phyloP scores from a whole-genome alignment of 2,113 vertebrate genomes.

The Centrocercus urophasianus region DNA sequence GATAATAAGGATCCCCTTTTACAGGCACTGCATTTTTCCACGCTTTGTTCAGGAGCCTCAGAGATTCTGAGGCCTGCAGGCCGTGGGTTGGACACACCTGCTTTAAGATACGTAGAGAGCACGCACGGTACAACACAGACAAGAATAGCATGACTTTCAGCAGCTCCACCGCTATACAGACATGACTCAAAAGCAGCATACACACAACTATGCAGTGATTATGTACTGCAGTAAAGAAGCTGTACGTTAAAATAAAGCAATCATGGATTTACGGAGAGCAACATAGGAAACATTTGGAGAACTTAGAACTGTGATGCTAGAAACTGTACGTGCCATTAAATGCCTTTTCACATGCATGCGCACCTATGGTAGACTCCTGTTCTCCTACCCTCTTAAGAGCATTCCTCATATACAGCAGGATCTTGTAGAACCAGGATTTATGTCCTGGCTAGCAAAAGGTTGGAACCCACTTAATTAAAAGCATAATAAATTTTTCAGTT shows the following conservation, averaged over 20 bases:
- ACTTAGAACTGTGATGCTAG: background rate
- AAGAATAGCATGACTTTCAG: background rate
- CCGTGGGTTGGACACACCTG: too few relatives aligned
- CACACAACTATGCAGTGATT: too few relatives aligned
- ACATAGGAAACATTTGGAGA: background rate
- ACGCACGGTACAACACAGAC: background rate
- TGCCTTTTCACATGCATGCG: background rate
- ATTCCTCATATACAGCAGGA: background rate
- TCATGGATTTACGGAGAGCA: background rate
- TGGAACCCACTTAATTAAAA: background rate
- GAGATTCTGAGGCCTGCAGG: background rate
- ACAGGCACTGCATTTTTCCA: background rate
- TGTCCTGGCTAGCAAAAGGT: background rate
- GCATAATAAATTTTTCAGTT: background rate
- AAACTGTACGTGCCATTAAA: background rate
- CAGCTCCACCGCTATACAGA: background rate
- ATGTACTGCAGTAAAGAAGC: background rate
- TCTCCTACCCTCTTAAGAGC: background rate
- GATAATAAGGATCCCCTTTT: background rate
- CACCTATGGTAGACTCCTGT: background rate
- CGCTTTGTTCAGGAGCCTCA: background rate
- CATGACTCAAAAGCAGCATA: background rate
- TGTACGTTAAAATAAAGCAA: background rate
- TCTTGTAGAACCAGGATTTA: background rate
- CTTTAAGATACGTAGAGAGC: background rate